Evolutionary conservation across 2,888 invertebrate genomes (phyloP).

Genomic region (Frankliniella fusca): DNA sequence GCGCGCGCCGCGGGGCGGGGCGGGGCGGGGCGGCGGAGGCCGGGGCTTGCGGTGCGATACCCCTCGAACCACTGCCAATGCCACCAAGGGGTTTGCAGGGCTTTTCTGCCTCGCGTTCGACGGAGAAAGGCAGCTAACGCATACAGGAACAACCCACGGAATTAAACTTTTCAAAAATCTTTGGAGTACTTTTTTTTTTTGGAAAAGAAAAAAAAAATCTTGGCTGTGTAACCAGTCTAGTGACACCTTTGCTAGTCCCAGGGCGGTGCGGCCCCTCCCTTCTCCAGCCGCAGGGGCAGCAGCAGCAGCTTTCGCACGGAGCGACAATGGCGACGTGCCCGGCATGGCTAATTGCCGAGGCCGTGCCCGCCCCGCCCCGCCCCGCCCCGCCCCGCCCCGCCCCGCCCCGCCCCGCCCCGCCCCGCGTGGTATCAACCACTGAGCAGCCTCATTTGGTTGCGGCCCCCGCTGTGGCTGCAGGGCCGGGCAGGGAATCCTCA

Average conservation of each 20-base stretch:
- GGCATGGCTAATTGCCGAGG: background rate
- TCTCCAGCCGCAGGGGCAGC: background rate
- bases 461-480: background rate
- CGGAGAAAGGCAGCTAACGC: no score
- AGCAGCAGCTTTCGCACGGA: background rate
- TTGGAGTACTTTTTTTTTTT: no score
- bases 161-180: no score
- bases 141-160: no score
- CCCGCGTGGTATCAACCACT: background rate
- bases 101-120: no score
- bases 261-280: no score
- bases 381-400: background rate
- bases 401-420: background rate
- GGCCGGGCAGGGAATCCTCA: conserved; percentile 1
- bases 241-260: no score
- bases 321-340: conserved; percentile 21
- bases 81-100: no score
- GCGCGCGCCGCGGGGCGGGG: background rate
- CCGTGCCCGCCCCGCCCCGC: background rate
- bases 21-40: background rate
- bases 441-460: conserved; percentile 16
- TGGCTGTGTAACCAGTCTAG: no score
- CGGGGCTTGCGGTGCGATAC: background rate
- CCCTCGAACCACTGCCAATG: no score
- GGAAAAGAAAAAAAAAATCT: no score